These are phyloP conservation scores for Gymnarchus niloticus DNA, from an alignment of 2,113 vertebrate genomes.

Conservation along the genomic window DNA sequence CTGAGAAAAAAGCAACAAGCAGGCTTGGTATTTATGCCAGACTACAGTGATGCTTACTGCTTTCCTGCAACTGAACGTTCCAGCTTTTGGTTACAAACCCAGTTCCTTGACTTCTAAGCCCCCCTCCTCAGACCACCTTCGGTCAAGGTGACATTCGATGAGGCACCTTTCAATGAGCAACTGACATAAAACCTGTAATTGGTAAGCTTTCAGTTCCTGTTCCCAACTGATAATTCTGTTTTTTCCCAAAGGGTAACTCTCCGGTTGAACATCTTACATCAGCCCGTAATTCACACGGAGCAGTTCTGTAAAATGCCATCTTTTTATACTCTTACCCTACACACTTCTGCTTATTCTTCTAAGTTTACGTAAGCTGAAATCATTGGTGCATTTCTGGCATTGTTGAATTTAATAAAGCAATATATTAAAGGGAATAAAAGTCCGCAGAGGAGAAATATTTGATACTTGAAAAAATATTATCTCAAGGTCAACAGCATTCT, in stretches of 20 bases:
- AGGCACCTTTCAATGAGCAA: too few relatives aligned
- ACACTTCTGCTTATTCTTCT: background rate
- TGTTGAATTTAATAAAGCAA: background rate
- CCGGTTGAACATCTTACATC: too few relatives aligned
- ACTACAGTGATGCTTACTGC: background rate
- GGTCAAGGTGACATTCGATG: background rate
- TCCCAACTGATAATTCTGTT: background rate
- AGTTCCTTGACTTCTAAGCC: background rate
- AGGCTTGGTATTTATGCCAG: background rate
- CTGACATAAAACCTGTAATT: background rate
- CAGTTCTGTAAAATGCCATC: background rate
- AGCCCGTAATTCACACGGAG: background rate
- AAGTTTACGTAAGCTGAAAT: background rate
- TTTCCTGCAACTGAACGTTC: background rate
- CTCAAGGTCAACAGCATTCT: background rate
- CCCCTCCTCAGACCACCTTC: background rate
- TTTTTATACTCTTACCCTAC: background rate
- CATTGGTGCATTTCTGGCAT: background rate
- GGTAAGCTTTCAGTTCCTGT: background rate
- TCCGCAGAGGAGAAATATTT: background rate
- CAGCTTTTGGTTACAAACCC: background rate
- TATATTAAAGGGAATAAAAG: background rate
- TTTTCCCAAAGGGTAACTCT: background rate
- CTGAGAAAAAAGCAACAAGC: background rate
- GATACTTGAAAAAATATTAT: background rate